phyloP scores from a whole-genome alignment of 2,888 invertebrate genomes.

The Mycalesis mineus region DNA sequence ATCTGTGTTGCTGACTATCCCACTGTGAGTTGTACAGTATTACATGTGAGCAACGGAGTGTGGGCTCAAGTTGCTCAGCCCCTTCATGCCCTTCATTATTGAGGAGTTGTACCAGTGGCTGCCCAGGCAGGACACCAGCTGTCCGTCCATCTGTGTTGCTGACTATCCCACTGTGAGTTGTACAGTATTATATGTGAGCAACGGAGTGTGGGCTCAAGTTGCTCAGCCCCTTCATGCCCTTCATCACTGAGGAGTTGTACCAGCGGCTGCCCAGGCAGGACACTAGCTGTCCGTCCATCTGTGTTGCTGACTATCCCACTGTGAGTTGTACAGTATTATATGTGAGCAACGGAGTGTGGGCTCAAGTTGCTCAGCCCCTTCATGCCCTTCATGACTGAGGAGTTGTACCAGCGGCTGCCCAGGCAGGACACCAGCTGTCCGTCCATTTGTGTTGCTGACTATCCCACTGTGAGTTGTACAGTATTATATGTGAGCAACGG shows the following conservation, averaged over 20 bases:
- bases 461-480: conserved; percentile 80
- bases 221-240: conserved; percentile 98
- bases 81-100: conserved; percentile 98
- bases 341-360: too few relatives aligned
- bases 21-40: conserved; percentile 44
- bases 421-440: conserved; percentile 76
- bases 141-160: conserved; percentile 93
- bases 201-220: too few relatives aligned
- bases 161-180: conserved; percentile 83
- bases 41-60: too few relatives aligned
- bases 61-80: conserved; percentile 91
- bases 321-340: conserved; percentile 44
- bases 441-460: conserved; percentile 93
- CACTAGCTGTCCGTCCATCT: conserved; percentile 85
- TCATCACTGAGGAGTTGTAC: conserved; percentile 95
- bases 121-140: conserved; percentile 78
- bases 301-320: conserved; percentile 91
- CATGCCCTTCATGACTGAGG: conserved; percentile 98
- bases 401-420: conserved; percentile 94
- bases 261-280: conserved; percentile 88
- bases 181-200: too few relatives aligned
- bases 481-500: too few relatives aligned
- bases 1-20: conserved; percentile 95
- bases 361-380: conserved; percentile 94
- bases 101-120: conserved; percentile 97